phyloP scores from a whole-genome alignment of 2,797 vertebrate genomes.

The Nothura maculosa region DNA sequence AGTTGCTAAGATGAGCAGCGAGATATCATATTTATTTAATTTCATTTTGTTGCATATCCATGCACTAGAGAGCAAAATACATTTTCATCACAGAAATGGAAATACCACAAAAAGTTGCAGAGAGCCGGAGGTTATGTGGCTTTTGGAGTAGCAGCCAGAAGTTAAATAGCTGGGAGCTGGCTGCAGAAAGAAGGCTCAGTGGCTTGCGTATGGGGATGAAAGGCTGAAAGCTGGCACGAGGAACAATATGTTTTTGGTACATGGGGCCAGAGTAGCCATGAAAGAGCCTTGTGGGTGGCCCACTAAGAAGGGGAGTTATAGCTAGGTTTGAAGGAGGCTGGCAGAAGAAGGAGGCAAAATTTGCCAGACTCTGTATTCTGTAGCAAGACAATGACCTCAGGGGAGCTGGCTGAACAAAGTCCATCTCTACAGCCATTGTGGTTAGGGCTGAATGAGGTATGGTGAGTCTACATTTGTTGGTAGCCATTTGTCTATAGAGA shows the following conservation, averaged over 20 bases:
- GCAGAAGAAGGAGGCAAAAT: conserved; percentile 9
- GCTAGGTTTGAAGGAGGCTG: conserved; percentile 29
- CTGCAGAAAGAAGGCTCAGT: conserved; percentile 3
- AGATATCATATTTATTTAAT: not conserved
- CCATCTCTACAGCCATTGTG: not conserved
- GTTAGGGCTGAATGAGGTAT: not conserved
- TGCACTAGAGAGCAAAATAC: not conserved
- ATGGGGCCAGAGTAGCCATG: conserved; percentile 10
- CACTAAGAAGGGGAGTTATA: not conserved
- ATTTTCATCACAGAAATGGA: conserved; percentile 1
- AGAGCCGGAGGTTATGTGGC: conserved; percentile 41
- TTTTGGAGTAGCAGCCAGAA: conserved; percentile 42
- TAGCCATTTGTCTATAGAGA: not conserved
- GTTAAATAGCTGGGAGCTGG: conserved; percentile 43
- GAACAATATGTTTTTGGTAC: conserved; percentile 53
- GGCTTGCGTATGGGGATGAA: conserved; percentile 49
- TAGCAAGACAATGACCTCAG: conserved; percentile 29
- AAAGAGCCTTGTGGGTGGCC: conserved; percentile 69
- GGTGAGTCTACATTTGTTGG: not conserved
- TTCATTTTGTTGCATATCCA: not conserved
- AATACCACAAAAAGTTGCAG: not conserved
- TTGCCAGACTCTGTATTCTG: conserved; percentile 21
- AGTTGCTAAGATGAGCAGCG: not conserved
- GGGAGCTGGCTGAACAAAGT: not conserved
- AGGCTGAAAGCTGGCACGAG: conserved; percentile 40